Evolutionary conservation across 2,113 vertebrate species (phyloP), one percentile per base, ranked within the genome.

Genomic region (Pogonocichla stellata): DNA sequence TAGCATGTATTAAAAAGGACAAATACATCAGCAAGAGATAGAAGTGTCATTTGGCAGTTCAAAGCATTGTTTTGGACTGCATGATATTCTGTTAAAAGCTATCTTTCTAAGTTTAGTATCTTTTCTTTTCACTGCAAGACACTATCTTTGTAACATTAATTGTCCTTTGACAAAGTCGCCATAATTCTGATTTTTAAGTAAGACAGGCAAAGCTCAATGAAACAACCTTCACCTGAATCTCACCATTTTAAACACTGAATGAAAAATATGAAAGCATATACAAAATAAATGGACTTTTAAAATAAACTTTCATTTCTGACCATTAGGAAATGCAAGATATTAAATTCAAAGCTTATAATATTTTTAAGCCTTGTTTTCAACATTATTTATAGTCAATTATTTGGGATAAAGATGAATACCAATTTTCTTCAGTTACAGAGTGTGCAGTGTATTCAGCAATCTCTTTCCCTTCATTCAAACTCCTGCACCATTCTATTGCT

Each of bases 401-500:
- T 87, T 54, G 66, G 67, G n/a, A 65, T 71, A 95, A 91, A 94
- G 29, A 86, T 47, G 24, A 90, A 83, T 98, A 98, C 98, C 98
- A 98, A 9, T 96, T 96, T 96, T 96, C 97, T 92, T 97, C 93
- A 67, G 33, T 61, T 89, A 67, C 9, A 62, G 82, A 38, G 42
- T 54, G 42, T 57, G 73, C 48, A 62, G 72, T 36, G 50, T 31
- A 62, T 75, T 65, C 71, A 38, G 48, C 17, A 53, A 33, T 42
- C 26, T 94, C 88, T 31, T 50, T 87, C 33, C 64, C 71, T 65
- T 86, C 94, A 80, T 91, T 97, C 77, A 98, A 40, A 92, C 72
- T 94, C 90, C 85, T 95, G 94, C 98, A 98, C 98, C 98, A 98
- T 54, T 97, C 92, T 51, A 96, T 90, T 65, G 96, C 96, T 64